Evolutionary conservation across 2,113 vertebrate species (phyloP).

Genomic region (Scatophagus argus): DNA sequence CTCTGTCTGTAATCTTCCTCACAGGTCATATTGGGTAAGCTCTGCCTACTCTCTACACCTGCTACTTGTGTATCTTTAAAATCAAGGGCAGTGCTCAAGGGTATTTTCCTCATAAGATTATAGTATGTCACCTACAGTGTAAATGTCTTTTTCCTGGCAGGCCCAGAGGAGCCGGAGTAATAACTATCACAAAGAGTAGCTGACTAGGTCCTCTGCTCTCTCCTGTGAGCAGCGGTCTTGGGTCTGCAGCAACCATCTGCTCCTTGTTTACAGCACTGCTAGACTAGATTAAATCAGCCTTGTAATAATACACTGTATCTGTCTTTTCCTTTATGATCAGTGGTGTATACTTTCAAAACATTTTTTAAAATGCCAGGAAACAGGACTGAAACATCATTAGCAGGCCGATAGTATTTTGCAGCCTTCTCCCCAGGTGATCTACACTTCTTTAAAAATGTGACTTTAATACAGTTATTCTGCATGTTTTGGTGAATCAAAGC

Average conservation of each 20-base stretch:
- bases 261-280: not conserved
- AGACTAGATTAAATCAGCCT: not conserved
- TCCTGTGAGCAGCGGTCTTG: not conserved
- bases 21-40: slow-evolving; percentile 1
- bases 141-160: slow-evolving; percentile 48
- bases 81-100: not conserved
- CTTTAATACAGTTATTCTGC: not conserved
- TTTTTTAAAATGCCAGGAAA: not conserved
- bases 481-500: slow-evolving; percentile 28
- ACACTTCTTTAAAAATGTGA: not conserved
- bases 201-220: slow-evolving; percentile 12
- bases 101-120: slow-evolving; percentile 37
- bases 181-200: slow-evolving; percentile 34
- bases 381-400: not conserved
- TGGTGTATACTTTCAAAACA: not conserved
- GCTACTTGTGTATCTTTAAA: slow-evolving; percentile 34
- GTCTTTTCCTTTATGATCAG: not conserved
- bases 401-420: slow-evolving; percentile 7
- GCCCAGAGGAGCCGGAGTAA: slow-evolving; percentile 11
- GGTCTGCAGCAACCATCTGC: not conserved
- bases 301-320: not conserved
- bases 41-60: not conserved
- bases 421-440: not conserved
- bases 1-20: not conserved
- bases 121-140: slow-evolving; percentile 45